Evolutionary conservation across 1,140 invertebrate species (phyloP).

Genomic region (Ganaspis sp.): DNA sequence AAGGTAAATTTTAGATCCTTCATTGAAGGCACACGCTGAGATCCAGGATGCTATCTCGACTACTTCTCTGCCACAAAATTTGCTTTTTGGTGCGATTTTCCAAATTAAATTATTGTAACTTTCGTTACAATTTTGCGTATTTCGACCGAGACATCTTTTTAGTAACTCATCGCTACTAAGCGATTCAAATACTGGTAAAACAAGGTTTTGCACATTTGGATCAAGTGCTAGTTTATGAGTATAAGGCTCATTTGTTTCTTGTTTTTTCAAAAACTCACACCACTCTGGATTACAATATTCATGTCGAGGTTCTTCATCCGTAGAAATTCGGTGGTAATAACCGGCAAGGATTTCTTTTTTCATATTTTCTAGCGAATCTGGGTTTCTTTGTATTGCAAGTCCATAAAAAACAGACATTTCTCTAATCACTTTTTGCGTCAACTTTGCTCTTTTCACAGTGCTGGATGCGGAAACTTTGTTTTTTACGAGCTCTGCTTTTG

Average conservation of each 20-base stretch:
- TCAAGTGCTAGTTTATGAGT: slow-evolving; percentile 39
- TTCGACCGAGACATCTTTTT: slow-evolving; percentile 38
- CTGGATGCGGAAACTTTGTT: background rate
- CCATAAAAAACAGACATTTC: slow-evolving; percentile 30
- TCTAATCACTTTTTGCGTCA: slow-evolving; percentile 23
- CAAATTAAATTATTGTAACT: too few species aligned
- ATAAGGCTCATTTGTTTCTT: slow-evolving; percentile 36
- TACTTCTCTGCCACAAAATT: too few species aligned
- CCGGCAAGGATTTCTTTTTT: slow-evolving; percentile 34
- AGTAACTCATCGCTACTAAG: slow-evolving; percentile 39
- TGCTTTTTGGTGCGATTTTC: too few species aligned
- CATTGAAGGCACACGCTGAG: too few species aligned
- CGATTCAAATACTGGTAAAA: slow-evolving; percentile 45
- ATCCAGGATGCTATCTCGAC: too few species aligned
- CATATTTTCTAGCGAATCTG: slow-evolving; percentile 29
- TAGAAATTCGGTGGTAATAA: slow-evolving; percentile 36
- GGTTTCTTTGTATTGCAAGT: slow-evolving; percentile 23
- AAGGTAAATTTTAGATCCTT: too few species aligned
- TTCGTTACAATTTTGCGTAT: slow-evolving; percentile 37
- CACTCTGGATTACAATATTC: slow-evolving; percentile 31
- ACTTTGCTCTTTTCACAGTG: background rate
- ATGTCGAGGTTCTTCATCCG: slow-evolving; percentile 32
- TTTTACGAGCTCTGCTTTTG: background rate
- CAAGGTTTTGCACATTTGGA: slow-evolving; percentile 20
- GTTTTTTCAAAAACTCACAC: slow-evolving; percentile 26